Base-by-base conservation (phyloP, 2,797 vertebrate species). In the Cyclopterus lumpus region DNA sequence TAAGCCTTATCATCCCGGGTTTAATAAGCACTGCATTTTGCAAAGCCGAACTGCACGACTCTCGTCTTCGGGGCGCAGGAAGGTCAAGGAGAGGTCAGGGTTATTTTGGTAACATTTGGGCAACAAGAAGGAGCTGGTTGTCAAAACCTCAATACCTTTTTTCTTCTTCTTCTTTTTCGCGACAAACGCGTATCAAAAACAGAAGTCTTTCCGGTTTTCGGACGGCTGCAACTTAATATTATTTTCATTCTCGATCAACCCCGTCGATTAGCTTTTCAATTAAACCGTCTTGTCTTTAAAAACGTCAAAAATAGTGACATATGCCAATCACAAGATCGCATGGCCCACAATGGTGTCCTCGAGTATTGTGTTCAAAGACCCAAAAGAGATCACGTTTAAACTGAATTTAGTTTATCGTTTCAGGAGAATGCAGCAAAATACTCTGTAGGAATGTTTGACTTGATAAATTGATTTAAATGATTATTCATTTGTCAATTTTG, bases 31-130 rank as follows among this genome's bases (percentile, higher is more conserved):
- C 71, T 58, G 73, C 73, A 75, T 72, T 87, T 81, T 46, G 77
- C 66, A 85, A 88, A 86, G 81, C 71, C 76, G 30, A 75, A 62
- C 81, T 67, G 53, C 51, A 59, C 69, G 75, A 80, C 77, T 86
- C 69, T 85, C 67, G 69, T 82, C 85, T 71, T 67, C 51, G 62
- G 80, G 81, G 44, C 55, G 57, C 36, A 80, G 30, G 59, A 49
- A 74, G 86, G 90, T 92, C 90, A 93, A 91, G 86, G 88, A 82
- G 76, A 85, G 79, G 88, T 85, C 49, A 81, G 73, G 67, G 84
- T 62, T 74, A 12, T 67, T 34, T 64, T 36, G 34, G 22, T 57
- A 51, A 80, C 7, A 67, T 61, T 60, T 57, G 30, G 18, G 22
- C 6, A 9, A 30, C 6, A 53, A 48, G 5, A 71, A 40, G 22